Base-by-base conservation (phyloP, 2,797 vertebrate species). In the Acomys russatus region DNA sequence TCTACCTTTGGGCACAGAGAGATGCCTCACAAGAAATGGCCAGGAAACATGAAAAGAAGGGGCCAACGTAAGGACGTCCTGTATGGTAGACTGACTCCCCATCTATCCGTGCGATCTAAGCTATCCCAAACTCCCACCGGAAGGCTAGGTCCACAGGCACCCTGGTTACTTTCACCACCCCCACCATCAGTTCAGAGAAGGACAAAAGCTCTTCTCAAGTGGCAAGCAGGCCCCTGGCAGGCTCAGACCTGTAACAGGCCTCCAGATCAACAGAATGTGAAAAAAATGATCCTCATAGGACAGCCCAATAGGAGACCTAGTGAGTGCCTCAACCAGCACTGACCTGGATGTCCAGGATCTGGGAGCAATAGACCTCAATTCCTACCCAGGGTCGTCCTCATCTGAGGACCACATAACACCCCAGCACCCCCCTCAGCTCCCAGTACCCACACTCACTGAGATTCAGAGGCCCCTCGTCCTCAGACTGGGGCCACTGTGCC, bases 401-500 rank as follows among this genome's bases (percentile, higher is more conserved):
- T 20, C 30, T 77, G 54, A 97, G 77, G 38, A 33, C 35, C 64
- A 88, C 20, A 11, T 63, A 23, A 63, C 23, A 78, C 23, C 92
- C 84, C 54, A 7, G 28, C 95, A 89, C 96, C 89, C 68, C 95
- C 97, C 97, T 90, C 54, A 2, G 89, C 94, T 97, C 89, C 96
- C 54, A 18, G 94, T 92, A 96, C 96, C 98, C 97, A 9, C 91
- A 98, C 99, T 99, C 98, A 99, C 99, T 99, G 97, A 99, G 99
- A 98, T 99, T 99, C 96, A 99, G 99, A 25, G 99, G 99, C 94
- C 99, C 99, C 71, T 99, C 99, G 1, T 99, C 99, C 80, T 99
- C 99, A 96, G 99, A 99, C 20, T 99, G 99, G 0, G 99, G 98
- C 99, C 99, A 99, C 90, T 99, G 99, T 0, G 99, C 98, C 97